Evolutionary conservation across 2,888 invertebrate genomes (phyloP).

Genomic region (Pyrocoelia pectoralis): DNA sequence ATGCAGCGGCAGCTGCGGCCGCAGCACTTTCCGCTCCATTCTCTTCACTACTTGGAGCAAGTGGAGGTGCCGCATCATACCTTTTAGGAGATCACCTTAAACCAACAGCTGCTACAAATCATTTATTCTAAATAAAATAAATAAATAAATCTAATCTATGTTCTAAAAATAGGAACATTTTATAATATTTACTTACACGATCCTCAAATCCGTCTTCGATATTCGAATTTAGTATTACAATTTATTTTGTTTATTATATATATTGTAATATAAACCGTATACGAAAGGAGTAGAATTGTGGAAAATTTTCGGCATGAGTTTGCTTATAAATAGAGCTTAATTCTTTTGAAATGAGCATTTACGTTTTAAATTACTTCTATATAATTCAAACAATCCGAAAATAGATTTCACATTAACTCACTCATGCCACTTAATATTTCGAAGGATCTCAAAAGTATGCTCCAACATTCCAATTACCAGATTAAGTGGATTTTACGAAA

Average conservation of each 20-base stretch:
- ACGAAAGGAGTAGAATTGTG: conserved; percentile 22
- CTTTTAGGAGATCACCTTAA: conserved; percentile 70
- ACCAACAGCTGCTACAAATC: conserved; percentile 67
- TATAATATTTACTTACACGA: conserved; percentile 21
- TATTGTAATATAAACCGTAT: conserved; percentile 24
- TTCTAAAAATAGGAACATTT: conserved; percentile 13
- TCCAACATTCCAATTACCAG: not conserved
- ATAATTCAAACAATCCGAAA: not conserved
- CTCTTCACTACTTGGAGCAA: conserved; percentile 65
- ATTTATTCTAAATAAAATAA: conserved; percentile 66
- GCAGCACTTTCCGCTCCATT: conserved; percentile 69
- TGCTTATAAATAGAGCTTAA: not conserved
- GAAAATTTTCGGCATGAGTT: conserved; percentile 16
- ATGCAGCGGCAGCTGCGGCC: conserved; percentile 68
- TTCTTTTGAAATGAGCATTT: conserved; percentile 4
- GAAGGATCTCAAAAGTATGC: conserved; percentile 9
- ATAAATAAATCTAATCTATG: conserved; percentile 8
- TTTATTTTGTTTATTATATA: conserved; percentile 26
- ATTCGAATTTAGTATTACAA: conserved; percentile 23
- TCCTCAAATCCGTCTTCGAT: conserved; percentile 28
- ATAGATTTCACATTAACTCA: not conserved
- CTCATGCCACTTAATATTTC: not conserved
- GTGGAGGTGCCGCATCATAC: conserved; percentile 66
- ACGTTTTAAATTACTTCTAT: not conserved
- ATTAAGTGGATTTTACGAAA: no score